These are phyloP conservation scores for Zaprionus davidi DNA, from an alignment of 1,140 invertebrate species.

Conservation along the genomic window DNA sequence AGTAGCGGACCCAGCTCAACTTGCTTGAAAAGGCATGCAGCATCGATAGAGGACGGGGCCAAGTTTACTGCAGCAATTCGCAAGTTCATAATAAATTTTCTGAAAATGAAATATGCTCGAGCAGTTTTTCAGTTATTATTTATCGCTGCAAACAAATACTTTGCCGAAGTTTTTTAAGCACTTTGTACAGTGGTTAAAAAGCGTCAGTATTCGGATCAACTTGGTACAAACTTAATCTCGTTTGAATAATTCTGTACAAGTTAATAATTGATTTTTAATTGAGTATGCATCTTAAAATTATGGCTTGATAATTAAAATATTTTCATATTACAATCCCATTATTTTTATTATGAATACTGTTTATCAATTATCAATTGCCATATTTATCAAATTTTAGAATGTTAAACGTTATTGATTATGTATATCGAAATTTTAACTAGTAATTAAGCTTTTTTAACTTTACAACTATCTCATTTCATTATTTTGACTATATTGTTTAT, in stretches of 20 bases:
- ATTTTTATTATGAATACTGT: too few relatives aligned
- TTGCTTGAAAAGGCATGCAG: background rate
- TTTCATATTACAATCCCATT: too few relatives aligned
- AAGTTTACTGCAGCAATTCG: background rate
- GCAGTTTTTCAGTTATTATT: slow-evolving; percentile 6
- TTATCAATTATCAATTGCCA: too few relatives aligned
- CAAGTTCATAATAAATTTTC: slow-evolving; percentile 4
- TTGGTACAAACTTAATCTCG: background rate
- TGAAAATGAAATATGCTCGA: slow-evolving; percentile 1
- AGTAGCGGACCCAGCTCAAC: background rate
- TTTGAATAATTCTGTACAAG: background rate
- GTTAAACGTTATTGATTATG: too few relatives aligned
- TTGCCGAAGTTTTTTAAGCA: slow-evolving; percentile 1
- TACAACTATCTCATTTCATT: background rate
- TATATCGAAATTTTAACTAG: too few relatives aligned
- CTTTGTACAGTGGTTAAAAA: background rate
- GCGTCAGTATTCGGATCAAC: background rate
- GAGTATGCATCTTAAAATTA: background rate
- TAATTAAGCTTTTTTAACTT: background rate
- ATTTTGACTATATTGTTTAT: too few relatives aligned
- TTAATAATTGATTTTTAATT: background rate
- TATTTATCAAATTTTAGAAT: too few relatives aligned
- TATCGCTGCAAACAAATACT: background rate
- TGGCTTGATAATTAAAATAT: too few relatives aligned
- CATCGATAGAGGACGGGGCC: slow-evolving; percentile 3